Conservation (phyloP, 2,797 vertebrate genomes). For the Scleropages formosus region DNA sequence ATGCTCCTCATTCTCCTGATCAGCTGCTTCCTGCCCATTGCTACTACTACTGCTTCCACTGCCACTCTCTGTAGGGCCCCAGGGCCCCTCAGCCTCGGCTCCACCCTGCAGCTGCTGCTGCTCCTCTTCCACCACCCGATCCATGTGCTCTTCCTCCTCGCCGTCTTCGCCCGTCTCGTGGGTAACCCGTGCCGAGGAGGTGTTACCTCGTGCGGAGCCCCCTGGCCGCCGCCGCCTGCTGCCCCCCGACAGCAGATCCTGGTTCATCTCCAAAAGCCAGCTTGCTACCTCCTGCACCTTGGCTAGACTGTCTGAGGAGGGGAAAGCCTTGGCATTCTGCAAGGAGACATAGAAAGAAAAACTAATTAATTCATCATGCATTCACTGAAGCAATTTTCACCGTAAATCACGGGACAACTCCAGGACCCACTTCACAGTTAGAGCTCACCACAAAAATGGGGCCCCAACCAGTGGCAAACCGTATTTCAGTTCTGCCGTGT, state of each 20-base stretch:
- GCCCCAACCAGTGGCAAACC: neutral
- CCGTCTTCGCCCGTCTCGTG: constrained; percentile 84
- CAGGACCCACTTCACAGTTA: neutral
- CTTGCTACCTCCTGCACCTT: constrained; percentile 99
- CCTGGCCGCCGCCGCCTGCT: constrained; percentile 85
- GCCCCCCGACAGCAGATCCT: constrained; percentile 99
- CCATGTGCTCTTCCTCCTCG: constrained; percentile 76
- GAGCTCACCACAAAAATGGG: neutral
- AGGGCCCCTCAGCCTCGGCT: neutral
- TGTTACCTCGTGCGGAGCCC: constrained; percentile 88
- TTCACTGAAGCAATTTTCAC: neutral
- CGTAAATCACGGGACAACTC: neutral
- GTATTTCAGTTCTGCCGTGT: too few species aligned
- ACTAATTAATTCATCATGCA: neutral
- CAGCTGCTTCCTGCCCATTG: constrained; percentile 49
- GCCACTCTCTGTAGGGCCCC: neutral
- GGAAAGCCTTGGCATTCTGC: constrained; percentile 96
- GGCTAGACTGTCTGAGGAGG: constrained; percentile 97
- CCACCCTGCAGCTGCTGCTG: constrained; percentile 44
- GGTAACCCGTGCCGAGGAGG: constrained; percentile 89
- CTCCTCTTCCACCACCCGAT: constrained; percentile 73
- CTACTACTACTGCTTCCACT: neutral
- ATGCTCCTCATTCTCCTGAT: constrained; percentile 59
- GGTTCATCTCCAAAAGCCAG: constrained; percentile 99
- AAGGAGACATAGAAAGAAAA: constrained; percentile 37